Evolutionary conservation across 2,113 vertebrate species (phyloP).

Genomic region (Quiscalus mexicanus): DNA sequence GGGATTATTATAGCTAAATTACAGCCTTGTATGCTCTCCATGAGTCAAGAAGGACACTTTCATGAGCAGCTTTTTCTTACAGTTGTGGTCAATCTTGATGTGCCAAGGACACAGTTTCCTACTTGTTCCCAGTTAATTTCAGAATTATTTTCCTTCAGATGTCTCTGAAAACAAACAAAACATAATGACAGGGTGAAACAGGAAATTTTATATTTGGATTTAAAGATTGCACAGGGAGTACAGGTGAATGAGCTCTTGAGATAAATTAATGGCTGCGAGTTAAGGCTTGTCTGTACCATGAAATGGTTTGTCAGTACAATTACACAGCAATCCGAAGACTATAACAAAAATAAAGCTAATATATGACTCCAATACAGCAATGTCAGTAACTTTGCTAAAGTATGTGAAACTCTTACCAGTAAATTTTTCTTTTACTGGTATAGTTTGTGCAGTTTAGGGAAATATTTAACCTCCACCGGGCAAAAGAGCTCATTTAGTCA

Average conservation of each 20-base stretch:
- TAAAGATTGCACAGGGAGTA: neutral
- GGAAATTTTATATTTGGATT: neutral
- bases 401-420: neutral
- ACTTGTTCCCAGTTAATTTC: constrained; percentile 12
- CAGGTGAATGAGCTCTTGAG: neutral
- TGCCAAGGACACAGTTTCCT: neutral
- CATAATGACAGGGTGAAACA: neutral
- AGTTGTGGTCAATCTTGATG: neutral
- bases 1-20: constrained; percentile 18
- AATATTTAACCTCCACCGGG: neutral
- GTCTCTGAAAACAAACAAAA: constrained; percentile 65
- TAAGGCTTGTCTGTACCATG: neutral
- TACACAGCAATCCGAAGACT: neutral
- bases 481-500: neutral
- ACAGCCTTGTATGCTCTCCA: neutral
- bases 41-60: constrained; percentile 1
- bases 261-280: neutral
- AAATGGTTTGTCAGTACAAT: constrained; percentile 12
- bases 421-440: neutral
- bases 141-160: constrained; percentile 55
- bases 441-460: neutral
- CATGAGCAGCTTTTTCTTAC: neutral
- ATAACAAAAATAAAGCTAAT: neutral
- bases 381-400: neutral
- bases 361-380: neutral